Evolutionary conservation across 2,113 vertebrate genomes (phyloP), one percentile per base, ranked within the genome.

Genomic region (Dasypus novemcinctus): DNA sequence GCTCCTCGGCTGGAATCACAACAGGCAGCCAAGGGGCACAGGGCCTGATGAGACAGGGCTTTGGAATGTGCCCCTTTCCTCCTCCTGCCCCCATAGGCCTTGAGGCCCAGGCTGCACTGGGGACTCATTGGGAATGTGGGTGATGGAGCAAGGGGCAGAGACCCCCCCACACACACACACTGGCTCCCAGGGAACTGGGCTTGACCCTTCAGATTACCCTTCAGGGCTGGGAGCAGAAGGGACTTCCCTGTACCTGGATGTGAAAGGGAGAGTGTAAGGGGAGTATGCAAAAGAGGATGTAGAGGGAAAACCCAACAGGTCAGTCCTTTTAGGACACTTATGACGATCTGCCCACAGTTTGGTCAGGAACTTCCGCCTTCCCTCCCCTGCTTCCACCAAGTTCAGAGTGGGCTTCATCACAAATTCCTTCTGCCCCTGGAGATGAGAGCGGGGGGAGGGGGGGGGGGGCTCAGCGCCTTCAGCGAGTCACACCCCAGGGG

Each of bases 31-130:
- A 59, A 20, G 87, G 54, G 25, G 79, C 85, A 74, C 4, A 4
- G 52, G 54, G 88, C 87, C 95, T 91, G 36, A 10, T 91, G 83
- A 90, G 57, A 14, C 31, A 46, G 46, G 76, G 59, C 87, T 63
- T 79, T 63, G 90, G 3, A 43, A 92, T 84, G 96, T 15, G 14
- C 36, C 66, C 36, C 61, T 88, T 20, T 46, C 8, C 9, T 17
- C 0, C 0, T 46, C 82, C 64, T 14, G 46, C 23, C 66, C 46
- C 9, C 0, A 49, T 0, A 29, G 75, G 46, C 57, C 66, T 11
- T 14, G 1, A 18, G 59, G 52, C 49, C 21, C 13, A 12, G 10
- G 10, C 29, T 8, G 23, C 13, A 1, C 36, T 2, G 14, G 36
- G 29, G 13, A 23, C 15, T 59, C 38, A 0, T 14, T 29, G 71